phyloP scores from a whole-genome alignment of 2,113 vertebrate genomes.

The Pollimyrus isidori region DNA sequence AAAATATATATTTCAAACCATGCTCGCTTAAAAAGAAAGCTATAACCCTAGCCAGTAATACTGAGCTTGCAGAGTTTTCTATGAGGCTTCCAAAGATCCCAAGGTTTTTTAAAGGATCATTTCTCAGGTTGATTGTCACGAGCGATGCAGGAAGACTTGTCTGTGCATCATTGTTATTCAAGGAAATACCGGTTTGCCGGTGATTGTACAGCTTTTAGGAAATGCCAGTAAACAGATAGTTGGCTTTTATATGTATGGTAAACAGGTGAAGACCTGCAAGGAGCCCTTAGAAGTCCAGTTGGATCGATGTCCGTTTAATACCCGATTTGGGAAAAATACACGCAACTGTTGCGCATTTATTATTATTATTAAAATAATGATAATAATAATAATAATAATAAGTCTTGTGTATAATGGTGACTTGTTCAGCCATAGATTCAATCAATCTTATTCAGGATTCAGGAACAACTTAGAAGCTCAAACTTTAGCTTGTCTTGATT shows the following conservation, averaged over 20 bases:
- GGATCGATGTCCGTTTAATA: background rate
- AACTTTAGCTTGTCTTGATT: background rate
- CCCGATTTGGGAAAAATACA: background rate
- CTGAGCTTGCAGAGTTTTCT: background rate
- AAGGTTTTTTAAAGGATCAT: slow-evolving; percentile 11
- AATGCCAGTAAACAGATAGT: slow-evolving; percentile 18
- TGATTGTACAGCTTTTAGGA: slow-evolving; percentile 17
- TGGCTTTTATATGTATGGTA: background rate
- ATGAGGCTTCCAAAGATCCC: background rate
- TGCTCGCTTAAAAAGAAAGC: background rate
- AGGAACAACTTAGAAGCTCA: background rate
- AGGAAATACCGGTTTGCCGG: slow-evolving; percentile 27
- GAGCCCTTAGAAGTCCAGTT: background rate
- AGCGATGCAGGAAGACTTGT: slow-evolving; percentile 23
- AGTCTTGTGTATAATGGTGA: background rate
- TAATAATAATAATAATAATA: too few species aligned
- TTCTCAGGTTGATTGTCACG: slow-evolving; percentile 31
- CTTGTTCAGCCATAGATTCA: background rate
- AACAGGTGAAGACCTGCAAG: background rate
- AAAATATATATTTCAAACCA: background rate
- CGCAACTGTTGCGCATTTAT: background rate
- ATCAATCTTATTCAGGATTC: background rate
- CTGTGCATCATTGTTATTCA: slow-evolving; percentile 18
- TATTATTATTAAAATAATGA: background rate
- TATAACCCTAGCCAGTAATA: background rate